Base-by-base conservation (phyloP, 2,113 vertebrate genomes). In the Plotosus lineatus region DNA sequence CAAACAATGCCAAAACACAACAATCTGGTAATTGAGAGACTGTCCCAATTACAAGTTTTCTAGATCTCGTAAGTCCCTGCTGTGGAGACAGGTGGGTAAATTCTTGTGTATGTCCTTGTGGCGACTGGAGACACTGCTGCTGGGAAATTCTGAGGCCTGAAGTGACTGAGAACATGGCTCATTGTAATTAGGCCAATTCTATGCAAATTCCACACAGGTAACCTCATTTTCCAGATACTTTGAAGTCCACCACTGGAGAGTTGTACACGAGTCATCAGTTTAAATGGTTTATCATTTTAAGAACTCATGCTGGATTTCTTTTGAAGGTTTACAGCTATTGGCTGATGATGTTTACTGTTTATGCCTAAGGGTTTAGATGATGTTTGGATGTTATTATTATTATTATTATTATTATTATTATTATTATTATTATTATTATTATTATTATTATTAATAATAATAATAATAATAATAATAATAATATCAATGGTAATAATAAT, bases 221-320 rank as follows among this genome's bases (percentile, higher is more conserved):
- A 91, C 90, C 92, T 91, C 86, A 88, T 73, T 90, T 91, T 86
- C 80, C 69, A 69, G 61, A 53, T 53, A 85, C 91, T 90, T 92
- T 93, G 88, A 90, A 90, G 88, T 91, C 86, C 55, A 77, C 50
- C 76, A 78, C 88, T 84, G 85, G 86, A 82, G 87, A 89, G 90
- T 85, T 83, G n/a, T 65, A 46, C 58, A 73, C 85, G 81, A 85
- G 88, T 93, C 89, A 91, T 91, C 89, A 90, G 31, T 91, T 90
- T 92, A 82, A 80, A 78, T 85, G 80, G 89, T 86, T 87, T 85
- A 89, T 85, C 83, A 84, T 88, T 90, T 87, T 73, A 76, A 86
- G 88, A 87, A 83, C 69, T 85, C 68, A 36, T 55, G 60, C 55
- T 14, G 40, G 40, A 26, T 9, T n/a, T n/a, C n/a, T n/a, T n/a